Percentiles rank a stretch among this genome's conserved stretches.
Evolutionary conservation across 2,113 vertebrate genomes (phyloP).

Genomic region (Oryzias woworae): DNA sequence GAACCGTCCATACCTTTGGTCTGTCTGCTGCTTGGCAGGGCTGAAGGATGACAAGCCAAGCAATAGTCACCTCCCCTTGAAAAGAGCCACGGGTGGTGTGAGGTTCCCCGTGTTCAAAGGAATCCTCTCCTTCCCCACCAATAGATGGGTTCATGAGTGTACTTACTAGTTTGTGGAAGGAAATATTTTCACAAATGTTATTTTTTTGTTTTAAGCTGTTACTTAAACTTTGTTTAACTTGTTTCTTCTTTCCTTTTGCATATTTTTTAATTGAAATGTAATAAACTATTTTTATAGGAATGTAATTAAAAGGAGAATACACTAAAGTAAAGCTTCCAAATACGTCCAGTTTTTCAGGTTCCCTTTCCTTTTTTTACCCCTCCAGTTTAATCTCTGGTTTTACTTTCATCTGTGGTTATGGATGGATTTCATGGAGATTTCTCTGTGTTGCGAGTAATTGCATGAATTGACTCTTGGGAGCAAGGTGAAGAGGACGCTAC

Average conservation of each 20-base stretch:
- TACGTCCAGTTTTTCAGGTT: no score
- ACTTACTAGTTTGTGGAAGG: constrained; percentile 9
- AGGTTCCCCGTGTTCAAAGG: constrained; percentile 65
- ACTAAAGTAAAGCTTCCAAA: no score
- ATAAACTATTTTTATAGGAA: no score
- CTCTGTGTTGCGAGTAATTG: constrained; percentile 50
- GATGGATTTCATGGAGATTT: constrained; percentile 37
- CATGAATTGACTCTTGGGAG: constrained; percentile 21
- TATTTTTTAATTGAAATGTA: no score
- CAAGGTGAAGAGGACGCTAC: constrained; percentile 37
- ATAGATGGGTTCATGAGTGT: constrained; percentile 28
- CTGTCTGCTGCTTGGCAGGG: constrained; percentile 71
- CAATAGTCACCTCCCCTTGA: constrained; percentile 65
- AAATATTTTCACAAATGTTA: background rate
- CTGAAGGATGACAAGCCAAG: constrained; percentile 68
- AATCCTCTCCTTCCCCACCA: constrained; percentile 52
- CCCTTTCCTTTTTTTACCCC: background rate
- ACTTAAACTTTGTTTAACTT: no score
- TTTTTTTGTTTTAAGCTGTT: no score
- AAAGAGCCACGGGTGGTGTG: constrained; percentile 64
- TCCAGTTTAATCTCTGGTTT: constrained; percentile 37
- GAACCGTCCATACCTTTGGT: constrained; percentile 76
- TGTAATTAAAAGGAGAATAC: no score
- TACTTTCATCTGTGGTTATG: constrained; percentile 23
- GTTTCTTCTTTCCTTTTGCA: no score